phyloP scores from a whole-genome alignment of 2,113 vertebrate species.

The Halichoeres trimaculatus region DNA sequence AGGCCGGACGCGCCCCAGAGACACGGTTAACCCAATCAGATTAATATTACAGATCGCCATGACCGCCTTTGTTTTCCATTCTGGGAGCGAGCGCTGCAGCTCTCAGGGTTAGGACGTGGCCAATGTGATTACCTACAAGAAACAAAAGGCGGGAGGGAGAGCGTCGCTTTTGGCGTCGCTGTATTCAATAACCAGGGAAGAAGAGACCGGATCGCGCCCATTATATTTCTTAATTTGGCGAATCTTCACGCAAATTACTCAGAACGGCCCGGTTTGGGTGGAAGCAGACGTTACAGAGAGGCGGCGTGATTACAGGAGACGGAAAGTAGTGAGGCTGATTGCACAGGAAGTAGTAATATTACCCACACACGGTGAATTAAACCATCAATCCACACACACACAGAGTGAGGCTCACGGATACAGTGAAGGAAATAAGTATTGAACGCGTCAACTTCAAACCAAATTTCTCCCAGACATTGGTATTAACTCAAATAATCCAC shows the following conservation, averaged over 20 bases:
- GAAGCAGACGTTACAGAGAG: conserved; percentile 77
- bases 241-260: conserved; percentile 80
- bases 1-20: conserved; percentile 59
- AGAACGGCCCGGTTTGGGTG: conserved; percentile 73
- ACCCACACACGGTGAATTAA: conserved; percentile 58
- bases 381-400: conserved; percentile 25
- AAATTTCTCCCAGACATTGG: too few relatives aligned
- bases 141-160: conserved; percentile 69
- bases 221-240: conserved; percentile 82
- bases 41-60: conserved; percentile 83
- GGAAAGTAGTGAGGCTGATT: conserved; percentile 76
- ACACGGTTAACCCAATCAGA: conserved; percentile 78
- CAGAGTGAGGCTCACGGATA: too few relatives aligned
- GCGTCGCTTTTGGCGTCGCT: conserved; percentile 72
- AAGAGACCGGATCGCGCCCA: conserved; percentile 69
- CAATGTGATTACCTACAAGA: conserved; percentile 74
- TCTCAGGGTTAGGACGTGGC: conserved; percentile 46
- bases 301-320: conserved; percentile 78
- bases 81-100: conserved; percentile 35
- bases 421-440: too few relatives aligned
- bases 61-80: conserved; percentile 75
- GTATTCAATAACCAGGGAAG: conserved; percentile 78
- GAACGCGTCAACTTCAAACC: too few relatives aligned
- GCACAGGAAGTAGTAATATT: conserved; percentile 79
- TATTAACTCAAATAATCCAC: too few relatives aligned